A percentile compares a stretch with the other conserved stretches of the same genome.
Conservation (phyloP, 2,113 vertebrate species). For the Antechinus flavipes region DNA sequence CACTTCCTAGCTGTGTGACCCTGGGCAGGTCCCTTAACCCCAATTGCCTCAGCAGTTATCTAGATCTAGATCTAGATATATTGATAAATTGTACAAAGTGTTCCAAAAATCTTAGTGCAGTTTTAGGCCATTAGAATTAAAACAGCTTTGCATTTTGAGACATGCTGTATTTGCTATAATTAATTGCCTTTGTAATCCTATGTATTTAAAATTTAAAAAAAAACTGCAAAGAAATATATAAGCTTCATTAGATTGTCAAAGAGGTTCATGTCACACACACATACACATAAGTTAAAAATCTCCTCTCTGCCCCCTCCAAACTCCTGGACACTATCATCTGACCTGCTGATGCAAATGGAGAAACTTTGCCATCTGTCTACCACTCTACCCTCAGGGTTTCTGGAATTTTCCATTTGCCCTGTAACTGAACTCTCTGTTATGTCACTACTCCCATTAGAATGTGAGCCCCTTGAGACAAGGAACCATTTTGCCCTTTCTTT, state of each 20-base stretch:
- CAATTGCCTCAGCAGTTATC: no score
- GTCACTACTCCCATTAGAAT: neutral
- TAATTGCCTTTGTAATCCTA: neutral
- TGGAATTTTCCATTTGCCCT: neutral
- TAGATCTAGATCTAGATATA: neutral
- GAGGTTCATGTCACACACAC: neutral
- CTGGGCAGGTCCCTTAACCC: no score
- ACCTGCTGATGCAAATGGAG: neutral
- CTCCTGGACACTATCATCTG: neutral
- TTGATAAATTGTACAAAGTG: neutral
- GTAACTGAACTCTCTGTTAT: neutral
- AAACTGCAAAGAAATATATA: neutral
- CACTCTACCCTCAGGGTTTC: neutral
- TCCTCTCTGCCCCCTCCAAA: neutral
- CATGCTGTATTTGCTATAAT: neutral
- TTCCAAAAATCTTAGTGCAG: neutral
- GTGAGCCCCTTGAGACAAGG: neutral
- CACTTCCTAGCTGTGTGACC: no score
- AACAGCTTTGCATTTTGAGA: neutral
- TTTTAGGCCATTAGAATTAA: neutral
- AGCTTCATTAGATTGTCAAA: neutral
- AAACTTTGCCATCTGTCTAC: neutral
- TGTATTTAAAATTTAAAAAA: neutral
- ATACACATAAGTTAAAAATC: neutral
- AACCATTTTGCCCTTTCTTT: neutral